These are phyloP conservation scores for Nannoperca obscura DNA, from an alignment of 2,797 vertebrate species.

Conservation along the genomic window DNA sequence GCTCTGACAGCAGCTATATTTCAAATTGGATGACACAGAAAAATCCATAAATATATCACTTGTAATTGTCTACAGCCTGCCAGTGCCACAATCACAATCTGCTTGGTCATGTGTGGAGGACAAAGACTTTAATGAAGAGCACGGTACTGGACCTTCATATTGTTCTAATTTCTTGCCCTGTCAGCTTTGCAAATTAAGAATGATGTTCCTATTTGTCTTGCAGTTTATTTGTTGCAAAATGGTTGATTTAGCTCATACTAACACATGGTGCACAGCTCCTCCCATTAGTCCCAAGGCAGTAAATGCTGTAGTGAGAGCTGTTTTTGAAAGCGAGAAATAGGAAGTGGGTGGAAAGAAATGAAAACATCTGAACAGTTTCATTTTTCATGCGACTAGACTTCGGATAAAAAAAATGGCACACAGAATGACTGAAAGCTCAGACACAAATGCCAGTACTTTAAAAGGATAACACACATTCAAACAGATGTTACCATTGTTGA, in stretches of 20 bases:
- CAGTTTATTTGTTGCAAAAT: conserved; percentile 77
- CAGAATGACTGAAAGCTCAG: conserved; percentile 28
- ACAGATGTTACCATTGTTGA: conserved; percentile 5
- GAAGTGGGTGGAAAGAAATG: conserved; percentile 40
- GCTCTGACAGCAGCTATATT: conserved; percentile 63
- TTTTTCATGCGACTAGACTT: conserved; percentile 45
- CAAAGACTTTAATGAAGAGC: conserved; percentile 77
- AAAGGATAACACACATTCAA: conserved; percentile 25
- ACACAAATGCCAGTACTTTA: conserved; percentile 9
- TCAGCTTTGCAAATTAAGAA: conserved; percentile 82
- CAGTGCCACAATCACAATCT: conserved; percentile 69
- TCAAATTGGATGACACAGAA: conserved; percentile 64
- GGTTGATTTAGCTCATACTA: conserved; percentile 74
- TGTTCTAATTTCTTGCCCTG: conserved; percentile 81
- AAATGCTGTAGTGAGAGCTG: conserved; percentile 50
- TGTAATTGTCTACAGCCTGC: conserved; percentile 75
- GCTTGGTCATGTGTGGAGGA: conserved; percentile 75
- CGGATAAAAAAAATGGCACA: conserved; percentile 36
- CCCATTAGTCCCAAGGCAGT: conserved; percentile 42
- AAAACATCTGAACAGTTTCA: conserved; percentile 44
- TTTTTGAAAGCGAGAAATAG: conserved; percentile 47
- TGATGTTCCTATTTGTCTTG: conserved; percentile 80
- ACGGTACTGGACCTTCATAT: conserved; percentile 58
- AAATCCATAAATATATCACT: conserved; percentile 79
- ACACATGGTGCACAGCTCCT: conserved; percentile 51